These are phyloP conservation scores for Ochropleura leucogaster DNA, from an alignment of 2,888 invertebrate species.

Conservation along the genomic window DNA sequence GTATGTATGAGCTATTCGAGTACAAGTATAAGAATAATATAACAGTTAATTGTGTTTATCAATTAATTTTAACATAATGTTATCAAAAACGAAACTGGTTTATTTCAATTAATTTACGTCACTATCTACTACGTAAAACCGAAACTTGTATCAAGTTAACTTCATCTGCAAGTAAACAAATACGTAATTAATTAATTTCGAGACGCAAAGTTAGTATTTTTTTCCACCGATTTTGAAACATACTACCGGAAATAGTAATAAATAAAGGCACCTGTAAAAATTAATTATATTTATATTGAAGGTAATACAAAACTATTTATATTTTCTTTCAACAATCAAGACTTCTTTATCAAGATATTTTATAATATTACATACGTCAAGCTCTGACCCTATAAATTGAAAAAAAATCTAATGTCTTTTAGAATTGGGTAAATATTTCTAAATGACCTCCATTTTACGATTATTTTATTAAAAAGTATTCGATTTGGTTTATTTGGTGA, in stretches of 20 bases:
- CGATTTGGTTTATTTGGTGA: not conserved
- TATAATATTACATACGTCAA: not conserved
- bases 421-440: not conserved
- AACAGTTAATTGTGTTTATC: not conserved
- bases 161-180: not conserved
- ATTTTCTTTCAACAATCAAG: no score
- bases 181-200: not conserved
- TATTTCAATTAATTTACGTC: constrained; percentile 6
- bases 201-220: not conserved
- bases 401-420: not conserved
- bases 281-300: no score
- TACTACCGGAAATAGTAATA: not conserved
- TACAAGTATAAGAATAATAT: constrained; percentile 12
- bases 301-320: no score
- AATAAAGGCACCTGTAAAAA: not conserved
- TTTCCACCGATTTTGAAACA: not conserved
- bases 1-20: not conserved
- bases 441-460: constrained; percentile 29
- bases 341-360: no score
- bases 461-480: constrained; percentile 8
- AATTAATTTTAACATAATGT: constrained; percentile 1
- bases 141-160: constrained; percentile 1
- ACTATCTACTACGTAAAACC: constrained; percentile 1
- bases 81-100: constrained; percentile 5
- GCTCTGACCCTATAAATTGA: not conserved